Base-by-base conservation (phyloP, 1,140 invertebrate genomes). In the Sitophilus oryzae region DNA sequence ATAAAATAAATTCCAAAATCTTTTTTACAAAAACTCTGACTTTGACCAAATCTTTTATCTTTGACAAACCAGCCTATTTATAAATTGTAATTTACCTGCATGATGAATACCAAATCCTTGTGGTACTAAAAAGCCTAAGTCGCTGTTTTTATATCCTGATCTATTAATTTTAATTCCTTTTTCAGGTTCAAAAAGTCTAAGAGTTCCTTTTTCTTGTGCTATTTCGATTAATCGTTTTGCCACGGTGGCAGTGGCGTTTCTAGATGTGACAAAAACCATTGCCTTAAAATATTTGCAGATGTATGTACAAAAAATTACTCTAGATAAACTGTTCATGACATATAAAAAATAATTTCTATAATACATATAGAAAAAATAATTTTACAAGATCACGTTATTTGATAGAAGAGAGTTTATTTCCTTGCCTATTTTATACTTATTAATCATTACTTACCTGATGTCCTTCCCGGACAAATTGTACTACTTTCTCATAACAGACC, bases 241-340 rank as follows among this genome's bases (percentile, higher is more conserved):
- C 1, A 91, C 94, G 58, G 86, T 79, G 14, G 89, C 82, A 0
- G 96, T 99, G 5, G 93, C 91, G 78, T 98, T 98, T 35, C 97
- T 77, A 0, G 96, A 92, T 74, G 99, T 96, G 0, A 99, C 97
- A 76, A 99, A 99, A 0, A 99, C 91, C 92, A 99, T 97, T 0
- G 97, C 93, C 65, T 67, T 45, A 21, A 47, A 40, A 35, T 22
- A 50, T 48, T 37, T 30, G 11, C 15, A 30, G 14, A 21, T 23
- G 10, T 6, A 30, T 30, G 11, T 6, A 30, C 25, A 30, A 30
- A 30, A 30, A 41, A 9, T 22, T 20, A 19, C n/a, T n/a, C n/a
- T n/a, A 41, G 3, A 22, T 8, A 51, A 51, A 40, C 37, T 40
- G 14, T 5, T 6, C 25, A 6, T 11, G 11, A 30, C 25, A 30